Evolutionary conservation across 1,140 invertebrate species (phyloP), one percentile per base, ranked within the genome.

Genomic region (Hyphantria cunea): DNA sequence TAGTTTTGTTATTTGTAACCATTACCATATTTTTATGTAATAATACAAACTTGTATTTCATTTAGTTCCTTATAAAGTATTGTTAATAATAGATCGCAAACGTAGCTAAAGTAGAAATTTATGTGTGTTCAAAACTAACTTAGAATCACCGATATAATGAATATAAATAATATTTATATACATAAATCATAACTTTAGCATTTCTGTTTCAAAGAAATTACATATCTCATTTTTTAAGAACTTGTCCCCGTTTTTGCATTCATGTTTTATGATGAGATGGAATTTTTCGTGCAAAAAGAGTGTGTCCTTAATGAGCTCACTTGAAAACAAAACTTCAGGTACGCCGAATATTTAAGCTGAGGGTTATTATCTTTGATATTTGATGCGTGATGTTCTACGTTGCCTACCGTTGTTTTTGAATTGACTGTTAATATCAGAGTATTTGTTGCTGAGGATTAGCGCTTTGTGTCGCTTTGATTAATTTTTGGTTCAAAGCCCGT

Each of bases 291-390:
- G 64, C 61, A 63, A 66, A 52, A 56, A 66, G 67, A 51, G 65
- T 47, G 59, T 61, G 56, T 64, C 56, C 60, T 66, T 76, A 73
- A 76, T 76, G 74, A 76, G 70, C 66, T 63, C 65, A 64, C 70
- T 76, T 66, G 70, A 68, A 70, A 76, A 76, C 74, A 73, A 76
- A 70, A 68, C 55, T 58, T 31, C 69, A 66, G 49, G 70, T 72
- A 69, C 59, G 31, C 10, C 50, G 42, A 39, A 49, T 53, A 59
- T 67, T 76, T 66, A 64, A 66, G 70, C 47, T 68, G 34, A 64
- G 48, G 37, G 34, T 44, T 33, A 64, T 70, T 68, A 70, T 70
- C 70, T 76, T 73, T 76, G 74, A 76, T 70, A 66, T 68, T 52
- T 70, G 68, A 70, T 63, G 58, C 68, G 68, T 55, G 33, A 45